Conservation (phyloP, 2,888 invertebrate genomes). For the Helleia helle region DNA sequence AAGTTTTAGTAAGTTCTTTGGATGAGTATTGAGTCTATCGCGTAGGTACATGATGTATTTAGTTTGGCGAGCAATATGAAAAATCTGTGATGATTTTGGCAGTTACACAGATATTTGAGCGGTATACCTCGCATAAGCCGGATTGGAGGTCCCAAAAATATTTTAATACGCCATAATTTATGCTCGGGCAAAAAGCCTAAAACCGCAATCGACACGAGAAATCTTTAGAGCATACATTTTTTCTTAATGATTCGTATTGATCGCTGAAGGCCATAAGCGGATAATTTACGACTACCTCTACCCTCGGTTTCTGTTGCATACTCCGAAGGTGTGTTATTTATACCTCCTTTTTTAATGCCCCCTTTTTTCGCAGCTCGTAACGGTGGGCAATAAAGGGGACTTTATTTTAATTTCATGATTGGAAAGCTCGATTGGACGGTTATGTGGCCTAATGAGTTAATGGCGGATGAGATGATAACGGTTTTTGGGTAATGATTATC, state of each 20-base stretch:
- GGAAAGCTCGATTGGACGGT: slow-evolving; percentile 71
- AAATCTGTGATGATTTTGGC: too few species aligned
- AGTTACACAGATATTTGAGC: too few species aligned
- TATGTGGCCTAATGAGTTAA: slow-evolving; percentile 72
- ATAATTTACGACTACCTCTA: slow-evolving; percentile 58
- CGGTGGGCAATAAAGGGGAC: slow-evolving; percentile 66
- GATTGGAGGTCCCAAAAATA: not conserved
- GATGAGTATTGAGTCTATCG: too few species aligned
- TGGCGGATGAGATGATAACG: slow-evolving; percentile 26
- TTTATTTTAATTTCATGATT: slow-evolving; percentile 73
- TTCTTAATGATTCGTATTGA: slow-evolving; percentile 69
- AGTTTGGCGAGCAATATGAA: too few species aligned
- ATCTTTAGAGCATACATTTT: slow-evolving; percentile 52
- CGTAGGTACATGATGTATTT: too few species aligned
- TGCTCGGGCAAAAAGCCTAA: slow-evolving; percentile 21
- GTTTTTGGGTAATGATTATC: too few species aligned
- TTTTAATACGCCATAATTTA: slow-evolving; percentile 21
- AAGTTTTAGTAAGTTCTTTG: too few species aligned
- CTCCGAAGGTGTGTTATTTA: slow-evolving; percentile 71
- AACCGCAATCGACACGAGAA: slow-evolving; percentile 43
- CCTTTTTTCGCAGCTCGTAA: slow-evolving; percentile 75
- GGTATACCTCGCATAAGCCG: too few species aligned
- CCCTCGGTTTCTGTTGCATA: slow-evolving; percentile 55
- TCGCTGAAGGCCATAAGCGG: slow-evolving; percentile 55
- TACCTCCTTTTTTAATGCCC: slow-evolving; percentile 69